Evolutionary conservation across 2,113 vertebrate genomes (phyloP).

Genomic region (Larimichthys crocea): DNA sequence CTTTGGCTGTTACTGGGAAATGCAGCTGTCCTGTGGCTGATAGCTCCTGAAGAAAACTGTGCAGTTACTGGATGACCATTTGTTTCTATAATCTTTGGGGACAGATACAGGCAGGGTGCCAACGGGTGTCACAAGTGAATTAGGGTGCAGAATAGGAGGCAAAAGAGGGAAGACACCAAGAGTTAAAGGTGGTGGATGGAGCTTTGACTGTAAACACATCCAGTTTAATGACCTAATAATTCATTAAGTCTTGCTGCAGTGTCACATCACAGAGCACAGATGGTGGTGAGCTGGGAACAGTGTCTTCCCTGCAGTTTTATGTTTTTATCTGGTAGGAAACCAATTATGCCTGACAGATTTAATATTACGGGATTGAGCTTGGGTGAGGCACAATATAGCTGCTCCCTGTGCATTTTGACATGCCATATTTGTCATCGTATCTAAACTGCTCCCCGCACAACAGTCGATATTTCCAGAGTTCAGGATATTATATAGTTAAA

Average conservation of each 20-base stretch:
- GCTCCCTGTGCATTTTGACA: conserved; percentile 61
- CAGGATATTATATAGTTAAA: conserved; percentile 24
- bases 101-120: conserved; percentile 9
- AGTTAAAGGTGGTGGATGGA: conserved; percentile 40
- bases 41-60: conserved; percentile 53
- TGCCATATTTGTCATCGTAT: conserved; percentile 55
- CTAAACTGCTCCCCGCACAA: conserved; percentile 29
- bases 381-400: conserved; percentile 51
- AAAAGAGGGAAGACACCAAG: not conserved
- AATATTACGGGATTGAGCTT: conserved; percentile 68
- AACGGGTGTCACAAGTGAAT: conserved; percentile 38
- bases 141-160: not conserved
- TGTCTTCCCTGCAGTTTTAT: conserved; percentile 77
- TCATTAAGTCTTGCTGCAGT: conserved; percentile 64
- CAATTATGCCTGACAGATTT: conserved; percentile 82
- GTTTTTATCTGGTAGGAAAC: conserved; percentile 80
- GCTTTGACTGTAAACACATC: conserved; percentile 40
- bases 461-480: conserved; percentile 13
- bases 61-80: conserved; percentile 16
- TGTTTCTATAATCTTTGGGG: conserved; percentile 34
- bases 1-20: conserved; percentile 35
- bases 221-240: conserved; percentile 73
- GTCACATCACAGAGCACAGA: conserved; percentile 71
- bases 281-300: conserved; percentile 70
- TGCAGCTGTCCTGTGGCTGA: conserved; percentile 71